Evolutionary conservation across 2,888 invertebrate species (phyloP).

Genomic region (Griposia aprilina): DNA sequence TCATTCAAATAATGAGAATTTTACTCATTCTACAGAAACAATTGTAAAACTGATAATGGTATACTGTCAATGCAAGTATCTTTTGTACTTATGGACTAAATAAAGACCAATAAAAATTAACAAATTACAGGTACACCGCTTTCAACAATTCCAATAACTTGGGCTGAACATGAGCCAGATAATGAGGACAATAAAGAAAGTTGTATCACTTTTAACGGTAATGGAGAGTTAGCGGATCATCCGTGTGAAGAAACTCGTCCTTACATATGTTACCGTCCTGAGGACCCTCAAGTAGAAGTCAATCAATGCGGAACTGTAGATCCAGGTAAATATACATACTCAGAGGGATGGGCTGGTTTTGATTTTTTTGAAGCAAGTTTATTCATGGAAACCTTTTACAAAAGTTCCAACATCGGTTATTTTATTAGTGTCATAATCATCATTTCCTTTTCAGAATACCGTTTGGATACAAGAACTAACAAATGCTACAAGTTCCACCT

Average conservation of each 20-base stretch:
- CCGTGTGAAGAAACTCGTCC: constrained; percentile 46
- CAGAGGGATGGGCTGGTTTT: neutral
- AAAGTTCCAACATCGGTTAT: neutral
- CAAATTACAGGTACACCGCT: constrained; percentile 58
- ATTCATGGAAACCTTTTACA: neutral
- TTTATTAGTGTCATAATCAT: neutral
- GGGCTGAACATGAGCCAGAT: constrained; percentile 61
- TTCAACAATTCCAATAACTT: constrained; percentile 39
- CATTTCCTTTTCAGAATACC: constrained; percentile 8
- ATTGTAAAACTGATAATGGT: too few relatives aligned
- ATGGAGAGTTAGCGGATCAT: constrained; percentile 50
- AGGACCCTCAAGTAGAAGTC: neutral
- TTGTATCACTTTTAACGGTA: constrained; percentile 55
- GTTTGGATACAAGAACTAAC: constrained; percentile 3
- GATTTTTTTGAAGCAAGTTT: neutral
- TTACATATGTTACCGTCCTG: constrained; percentile 58
- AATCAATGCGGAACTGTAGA: constrained; percentile 65
- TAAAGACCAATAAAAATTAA: neutral
- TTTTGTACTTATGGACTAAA: neutral
- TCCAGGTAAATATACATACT: constrained; percentile 15
- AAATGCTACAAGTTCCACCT: constrained; percentile 21
- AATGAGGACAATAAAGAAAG: constrained; percentile 58
- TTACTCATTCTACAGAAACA: neutral
- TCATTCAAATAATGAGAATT: neutral
- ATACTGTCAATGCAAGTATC: too few relatives aligned